Conservation (phyloP, 2,113 vertebrate species). For the Xiphorhynchus elegans region DNA sequence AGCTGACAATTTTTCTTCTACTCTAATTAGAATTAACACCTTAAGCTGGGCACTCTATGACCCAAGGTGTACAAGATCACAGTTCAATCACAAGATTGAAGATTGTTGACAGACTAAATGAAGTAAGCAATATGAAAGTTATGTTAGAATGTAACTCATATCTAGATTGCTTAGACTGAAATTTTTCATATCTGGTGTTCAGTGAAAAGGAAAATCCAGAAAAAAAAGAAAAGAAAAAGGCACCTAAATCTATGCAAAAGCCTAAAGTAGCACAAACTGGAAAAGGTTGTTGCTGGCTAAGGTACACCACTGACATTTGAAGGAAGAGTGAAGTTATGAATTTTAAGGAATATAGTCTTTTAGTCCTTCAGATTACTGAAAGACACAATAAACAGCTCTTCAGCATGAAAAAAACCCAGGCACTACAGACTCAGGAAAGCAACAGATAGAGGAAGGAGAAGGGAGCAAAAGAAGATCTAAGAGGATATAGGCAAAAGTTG, state of each 20-base stretch:
- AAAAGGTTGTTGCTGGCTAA: not conserved
- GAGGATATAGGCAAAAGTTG: not conserved
- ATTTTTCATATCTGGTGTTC: not conserved
- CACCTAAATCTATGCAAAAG: not conserved
- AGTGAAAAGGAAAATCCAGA: not conserved
- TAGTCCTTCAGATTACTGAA: not conserved
- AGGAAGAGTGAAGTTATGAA: not conserved
- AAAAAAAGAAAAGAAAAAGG: not conserved
- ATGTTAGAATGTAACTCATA: not conserved
- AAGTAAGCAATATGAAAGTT: not conserved
- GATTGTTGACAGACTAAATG: not conserved
- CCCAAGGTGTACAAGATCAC: not conserved
- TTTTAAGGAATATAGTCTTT: not conserved
- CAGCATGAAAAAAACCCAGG: not conserved
- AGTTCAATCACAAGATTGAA: not conserved
- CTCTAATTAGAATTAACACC: not conserved
- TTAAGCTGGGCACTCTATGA: not conserved
- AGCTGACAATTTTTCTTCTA: not conserved
- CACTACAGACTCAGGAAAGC: not conserved
- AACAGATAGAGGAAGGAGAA: not conserved
- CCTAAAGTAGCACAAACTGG: not conserved
- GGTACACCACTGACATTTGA: not conserved
- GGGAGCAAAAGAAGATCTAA: not conserved
- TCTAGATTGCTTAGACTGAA: not conserved
- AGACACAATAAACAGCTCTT: not conserved